These are phyloP conservation scores for Troglohyphantes excavatus DNA, from an alignment of 2,888 invertebrate species.

Conservation along the genomic window DNA sequence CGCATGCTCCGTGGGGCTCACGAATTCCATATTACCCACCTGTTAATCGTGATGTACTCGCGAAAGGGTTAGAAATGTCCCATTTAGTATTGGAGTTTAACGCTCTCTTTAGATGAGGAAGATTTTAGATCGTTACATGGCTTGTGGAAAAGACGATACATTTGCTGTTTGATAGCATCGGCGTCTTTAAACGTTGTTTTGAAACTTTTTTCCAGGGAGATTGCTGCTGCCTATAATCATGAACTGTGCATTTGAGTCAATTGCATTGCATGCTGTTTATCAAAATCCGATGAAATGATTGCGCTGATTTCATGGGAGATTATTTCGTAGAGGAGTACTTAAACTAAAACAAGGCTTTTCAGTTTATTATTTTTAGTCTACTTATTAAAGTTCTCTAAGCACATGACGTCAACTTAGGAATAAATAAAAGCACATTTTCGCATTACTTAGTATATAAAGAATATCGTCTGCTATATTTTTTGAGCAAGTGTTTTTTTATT, in stretches of 20 bases:
- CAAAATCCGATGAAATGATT: neutral
- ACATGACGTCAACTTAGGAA: too few species aligned
- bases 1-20: conserved; percentile 16
- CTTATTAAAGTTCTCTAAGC: too few species aligned
- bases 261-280: conserved; percentile 3
- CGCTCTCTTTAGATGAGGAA: conserved; percentile 48
- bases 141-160: conserved; percentile 1
- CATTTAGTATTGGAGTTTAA: conserved; percentile 67
- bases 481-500: too few species aligned
- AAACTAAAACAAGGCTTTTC: neutral
- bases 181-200: neutral
- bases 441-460: too few species aligned
- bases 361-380: too few species aligned
- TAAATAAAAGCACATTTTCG: too few species aligned
- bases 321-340: neutral
- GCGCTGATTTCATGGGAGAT: neutral
- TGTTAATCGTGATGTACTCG: conserved; percentile 63
- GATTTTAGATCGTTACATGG: conserved; percentile 14
- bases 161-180: conserved; percentile 5
- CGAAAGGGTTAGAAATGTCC: conserved; percentile 63
- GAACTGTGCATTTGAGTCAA: neutral
- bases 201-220: neutral
- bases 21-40: conserved; percentile 66
- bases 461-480: too few species aligned
- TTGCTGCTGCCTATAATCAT: neutral